Conservation (phyloP, 2,113 vertebrate species). For the Falco punctatus region DNA sequence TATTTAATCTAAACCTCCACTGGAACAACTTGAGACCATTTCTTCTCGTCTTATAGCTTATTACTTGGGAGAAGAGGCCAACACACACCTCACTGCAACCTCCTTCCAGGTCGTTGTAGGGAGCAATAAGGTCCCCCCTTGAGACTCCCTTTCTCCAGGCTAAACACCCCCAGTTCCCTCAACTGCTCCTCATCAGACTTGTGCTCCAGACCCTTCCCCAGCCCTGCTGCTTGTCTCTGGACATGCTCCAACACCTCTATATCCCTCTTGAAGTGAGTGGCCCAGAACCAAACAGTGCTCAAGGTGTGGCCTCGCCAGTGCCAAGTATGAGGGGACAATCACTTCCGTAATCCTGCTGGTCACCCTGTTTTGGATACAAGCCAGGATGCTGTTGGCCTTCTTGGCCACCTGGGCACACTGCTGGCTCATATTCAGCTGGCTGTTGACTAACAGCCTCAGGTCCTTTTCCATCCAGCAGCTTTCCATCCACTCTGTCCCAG, state of each 20-base stretch:
- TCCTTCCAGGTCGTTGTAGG: not conserved
- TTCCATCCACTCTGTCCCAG: not conserved
- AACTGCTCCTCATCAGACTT: not conserved
- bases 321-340: accelerated
- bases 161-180: not conserved
- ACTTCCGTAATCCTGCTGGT: not conserved
- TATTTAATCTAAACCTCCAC: too few relatives aligned
- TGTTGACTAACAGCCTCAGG: too few relatives aligned
- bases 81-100: not conserved
- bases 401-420: not conserved
- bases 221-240: not conserved
- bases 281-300: not conserved
- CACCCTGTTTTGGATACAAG: not conserved
- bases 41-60: not conserved
- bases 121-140: not conserved
- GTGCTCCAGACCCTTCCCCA: not conserved
- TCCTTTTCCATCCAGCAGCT: too few relatives aligned
- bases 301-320: not conserved
- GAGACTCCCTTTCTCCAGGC: not conserved
- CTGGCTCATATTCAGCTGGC: too few relatives aligned
- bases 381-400: not conserved
- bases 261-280: not conserved
- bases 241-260: not conserved
- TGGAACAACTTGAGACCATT: not conserved
- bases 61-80: not conserved